phyloP scores from a whole-genome alignment of 2,888 invertebrate species.

The Zygothrica quintamaculata region DNA sequence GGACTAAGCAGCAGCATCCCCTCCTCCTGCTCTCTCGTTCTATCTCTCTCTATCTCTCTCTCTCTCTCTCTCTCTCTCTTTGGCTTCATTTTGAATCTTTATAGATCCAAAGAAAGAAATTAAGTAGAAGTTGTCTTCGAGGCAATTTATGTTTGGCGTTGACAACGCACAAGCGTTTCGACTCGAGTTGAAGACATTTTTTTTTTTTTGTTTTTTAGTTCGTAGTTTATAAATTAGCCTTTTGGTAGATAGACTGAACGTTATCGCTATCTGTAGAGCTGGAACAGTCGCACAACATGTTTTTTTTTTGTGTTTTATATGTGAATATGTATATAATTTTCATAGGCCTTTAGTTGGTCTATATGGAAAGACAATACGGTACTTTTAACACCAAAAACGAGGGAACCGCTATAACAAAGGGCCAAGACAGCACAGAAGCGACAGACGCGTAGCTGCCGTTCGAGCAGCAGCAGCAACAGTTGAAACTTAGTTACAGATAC shows the following conservation, averaged over 20 bases:
- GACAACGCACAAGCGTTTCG: constrained; percentile 43
- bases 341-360: constrained; percentile 55
- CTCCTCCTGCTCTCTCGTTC: no score
- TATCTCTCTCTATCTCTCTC: no score
- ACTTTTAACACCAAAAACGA: constrained; percentile 76
- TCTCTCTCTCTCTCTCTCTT: no score
- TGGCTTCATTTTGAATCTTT: no score
- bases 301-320: constrained; percentile 40
- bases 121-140: constrained; percentile 3
- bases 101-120: no score
- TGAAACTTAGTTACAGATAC: constrained; percentile 43
- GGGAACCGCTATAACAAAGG: constrained; percentile 56
- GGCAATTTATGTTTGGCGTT: constrained; percentile 65
- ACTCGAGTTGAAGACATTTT: background rate
- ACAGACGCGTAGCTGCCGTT: constrained; percentile 74
- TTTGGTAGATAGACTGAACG: constrained; percentile 41
- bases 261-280: constrained; percentile 52
- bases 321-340: constrained; percentile 42
- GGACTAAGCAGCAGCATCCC: constrained; percentile 38
- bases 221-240: constrained; percentile 70
- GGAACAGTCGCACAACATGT: constrained; percentile 59
- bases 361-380: constrained; percentile 79
- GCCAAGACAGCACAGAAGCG: constrained; percentile 80
- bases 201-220: constrained; percentile 2
- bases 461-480: constrained; percentile 80